phyloP scores from a whole-genome alignment of 2,797 vertebrate genomes.

The Danio choprae region DNA sequence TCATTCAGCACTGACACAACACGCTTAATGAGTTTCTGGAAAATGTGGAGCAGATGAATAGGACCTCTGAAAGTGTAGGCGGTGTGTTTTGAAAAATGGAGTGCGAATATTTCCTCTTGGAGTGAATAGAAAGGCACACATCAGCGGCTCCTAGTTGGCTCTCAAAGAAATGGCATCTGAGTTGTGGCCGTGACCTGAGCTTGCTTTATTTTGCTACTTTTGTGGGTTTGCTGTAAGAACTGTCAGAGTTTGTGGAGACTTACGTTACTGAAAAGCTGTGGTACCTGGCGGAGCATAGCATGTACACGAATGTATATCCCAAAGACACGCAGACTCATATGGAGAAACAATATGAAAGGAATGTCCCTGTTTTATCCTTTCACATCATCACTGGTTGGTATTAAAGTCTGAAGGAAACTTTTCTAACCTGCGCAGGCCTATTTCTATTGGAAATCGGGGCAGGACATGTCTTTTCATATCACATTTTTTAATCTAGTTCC shows the following conservation, averaged over 20 bases:
- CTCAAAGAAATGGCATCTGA: conserved; percentile 43
- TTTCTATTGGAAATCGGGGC: conserved; percentile 1
- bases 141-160: conserved; percentile 16
- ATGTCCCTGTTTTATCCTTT: conserved; percentile 43
- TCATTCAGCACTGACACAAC: conserved; percentile 62
- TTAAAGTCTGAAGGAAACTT: conserved; percentile 21
- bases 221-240: conserved; percentile 26
- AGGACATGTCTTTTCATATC: neutral
- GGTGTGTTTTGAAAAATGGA: conserved; percentile 55
- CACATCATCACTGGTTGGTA: conserved; percentile 37
- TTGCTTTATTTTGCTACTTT: conserved; percentile 41
- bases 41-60: conserved; percentile 51
- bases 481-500: neutral
- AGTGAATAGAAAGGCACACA: conserved; percentile 55
- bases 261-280: conserved; percentile 49
- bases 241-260: conserved; percentile 39
- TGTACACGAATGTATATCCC: conserved; percentile 39
- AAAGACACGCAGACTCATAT: conserved; percentile 23
- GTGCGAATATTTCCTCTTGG: conserved; percentile 36
- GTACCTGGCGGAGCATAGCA: conserved; percentile 37
- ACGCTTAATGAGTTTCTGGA: conserved; percentile 66
- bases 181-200: conserved; percentile 16
- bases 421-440: neutral
- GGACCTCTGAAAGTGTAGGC: conserved; percentile 14
- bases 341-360: conserved; percentile 30